phyloP scores from a whole-genome alignment of 2,113 vertebrate species.

The Halcyon senegalensis region DNA sequence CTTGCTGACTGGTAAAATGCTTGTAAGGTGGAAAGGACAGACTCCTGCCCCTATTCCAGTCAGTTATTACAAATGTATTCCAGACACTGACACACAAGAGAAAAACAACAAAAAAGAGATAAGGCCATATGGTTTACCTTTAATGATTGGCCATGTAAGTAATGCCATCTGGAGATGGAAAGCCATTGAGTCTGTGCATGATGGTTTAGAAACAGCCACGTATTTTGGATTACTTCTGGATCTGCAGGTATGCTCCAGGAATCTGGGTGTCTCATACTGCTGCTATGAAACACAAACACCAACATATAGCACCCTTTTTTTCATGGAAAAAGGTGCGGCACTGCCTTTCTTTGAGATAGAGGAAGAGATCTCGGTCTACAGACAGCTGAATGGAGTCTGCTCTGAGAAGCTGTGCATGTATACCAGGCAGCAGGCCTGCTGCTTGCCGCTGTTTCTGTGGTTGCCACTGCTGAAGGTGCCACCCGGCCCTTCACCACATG shows the following conservation, averaged over 20 bases:
- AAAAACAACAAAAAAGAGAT: background rate
- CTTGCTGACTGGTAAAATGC: background rate
- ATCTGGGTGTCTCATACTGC: background rate
- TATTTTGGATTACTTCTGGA: background rate
- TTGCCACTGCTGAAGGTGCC: background rate
- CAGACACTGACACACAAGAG: background rate
- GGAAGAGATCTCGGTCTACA: background rate
- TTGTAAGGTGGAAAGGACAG: background rate
- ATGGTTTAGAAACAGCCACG: background rate
- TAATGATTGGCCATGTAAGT: background rate
- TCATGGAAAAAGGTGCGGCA: background rate
- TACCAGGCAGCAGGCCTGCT: background rate
- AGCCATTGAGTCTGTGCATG: background rate
- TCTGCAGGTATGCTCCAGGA: background rate
- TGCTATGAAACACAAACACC: background rate
- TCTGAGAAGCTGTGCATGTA: rapidly evolving
- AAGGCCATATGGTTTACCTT: background rate
- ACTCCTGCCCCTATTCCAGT: background rate
- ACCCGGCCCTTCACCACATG: background rate
- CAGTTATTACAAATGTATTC: background rate
- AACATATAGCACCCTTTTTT: background rate
- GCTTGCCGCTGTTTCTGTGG: background rate
- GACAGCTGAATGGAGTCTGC: rapidly evolving
- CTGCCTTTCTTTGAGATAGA: background rate
- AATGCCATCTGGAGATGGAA: background rate